Base-by-base conservation (phyloP, 2,113 vertebrate species). In the Elaphurus davidianus region DNA sequence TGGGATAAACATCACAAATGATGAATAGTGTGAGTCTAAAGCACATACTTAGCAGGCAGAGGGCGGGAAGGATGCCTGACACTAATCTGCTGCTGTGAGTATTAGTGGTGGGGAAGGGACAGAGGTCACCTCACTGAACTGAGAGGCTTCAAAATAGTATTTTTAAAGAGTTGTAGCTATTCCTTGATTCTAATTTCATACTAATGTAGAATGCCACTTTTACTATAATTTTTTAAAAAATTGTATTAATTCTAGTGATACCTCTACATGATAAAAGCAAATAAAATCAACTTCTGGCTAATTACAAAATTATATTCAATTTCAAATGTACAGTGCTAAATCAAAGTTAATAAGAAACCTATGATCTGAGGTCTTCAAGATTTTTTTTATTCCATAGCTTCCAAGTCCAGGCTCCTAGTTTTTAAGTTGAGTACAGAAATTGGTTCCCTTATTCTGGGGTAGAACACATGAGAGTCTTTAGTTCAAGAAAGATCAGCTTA, bases 251-350 rank as follows among this genome's bases (percentile, higher is more conserved):
- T 94, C 25, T 94, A 92, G 23, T 81, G 43, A 45, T 87, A 64
- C 30, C 1, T 82, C 87, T 84, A 71, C 6, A 5, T 81, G 40
- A 79, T n/a, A 60, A 95, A 94, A 64, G 5, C 45, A 96, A 86
- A 79, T 87, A 57, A 81, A 88, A 74, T 79, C 2, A 90, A 92
- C 10, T 19, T 54, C 21, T 36, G 50, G 28, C 17, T 95, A 90
- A 47, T 95, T 94, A 45, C 40, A 76, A 43, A 62, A 81, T 52
- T 81, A 67, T 82, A 43, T 57, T 96, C 5, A 55, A 59, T 89
- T 96, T 96, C 36, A 87, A 82, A 84, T 54, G 16, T 71, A 86
- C 64, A 97, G 23, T 79, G 33, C 43, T 92, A 89, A 89, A 40
- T 67, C 86, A 16, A 62, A 95, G 36, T 89, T 64, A 40, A 14